A percentile compares a stretch with the other conserved stretches of the same genome.
phyloP scores from a whole-genome alignment of 2,797 vertebrate species.

The Phoeniculus purpureus region DNA sequence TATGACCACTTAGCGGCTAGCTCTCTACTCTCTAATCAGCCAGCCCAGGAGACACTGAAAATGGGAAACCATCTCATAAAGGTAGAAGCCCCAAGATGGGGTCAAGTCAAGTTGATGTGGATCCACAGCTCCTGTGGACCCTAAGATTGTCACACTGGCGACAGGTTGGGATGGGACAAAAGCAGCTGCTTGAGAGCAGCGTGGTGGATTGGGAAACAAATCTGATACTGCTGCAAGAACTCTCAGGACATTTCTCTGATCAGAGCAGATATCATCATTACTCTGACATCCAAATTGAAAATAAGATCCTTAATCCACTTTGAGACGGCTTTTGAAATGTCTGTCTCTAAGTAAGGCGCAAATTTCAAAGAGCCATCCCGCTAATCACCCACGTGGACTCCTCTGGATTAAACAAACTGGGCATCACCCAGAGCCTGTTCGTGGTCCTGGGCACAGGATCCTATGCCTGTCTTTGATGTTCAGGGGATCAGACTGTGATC shows the following conservation, averaged over 20 bases:
- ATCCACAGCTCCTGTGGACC: background rate
- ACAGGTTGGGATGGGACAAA: background rate
- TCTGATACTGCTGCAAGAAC: background rate
- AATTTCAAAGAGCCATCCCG: background rate
- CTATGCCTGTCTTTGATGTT: background rate
- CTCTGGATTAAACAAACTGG: background rate
- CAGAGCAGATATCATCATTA: background rate
- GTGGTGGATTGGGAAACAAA: background rate
- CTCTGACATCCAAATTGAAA: background rate
- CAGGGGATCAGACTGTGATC: background rate
- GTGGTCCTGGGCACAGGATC: background rate
- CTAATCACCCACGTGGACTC: background rate
- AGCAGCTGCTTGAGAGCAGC: background rate
- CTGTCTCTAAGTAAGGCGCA: background rate
- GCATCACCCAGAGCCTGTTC: background rate
- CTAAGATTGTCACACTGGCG: background rate
- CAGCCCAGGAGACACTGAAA: background rate
- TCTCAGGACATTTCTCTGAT: background rate
- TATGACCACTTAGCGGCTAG: background rate
- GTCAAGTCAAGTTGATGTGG: background rate
- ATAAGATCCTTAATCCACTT: background rate
- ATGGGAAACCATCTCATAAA: rapidly evolving
- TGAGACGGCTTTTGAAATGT: background rate
- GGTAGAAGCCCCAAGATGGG: background rate
- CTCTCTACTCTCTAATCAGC: background rate